Percentiles rank a stretch among this genome's conserved stretches.
Conservation (phyloP, 2,888 invertebrate species). For the Anthoptus insignis region DNA sequence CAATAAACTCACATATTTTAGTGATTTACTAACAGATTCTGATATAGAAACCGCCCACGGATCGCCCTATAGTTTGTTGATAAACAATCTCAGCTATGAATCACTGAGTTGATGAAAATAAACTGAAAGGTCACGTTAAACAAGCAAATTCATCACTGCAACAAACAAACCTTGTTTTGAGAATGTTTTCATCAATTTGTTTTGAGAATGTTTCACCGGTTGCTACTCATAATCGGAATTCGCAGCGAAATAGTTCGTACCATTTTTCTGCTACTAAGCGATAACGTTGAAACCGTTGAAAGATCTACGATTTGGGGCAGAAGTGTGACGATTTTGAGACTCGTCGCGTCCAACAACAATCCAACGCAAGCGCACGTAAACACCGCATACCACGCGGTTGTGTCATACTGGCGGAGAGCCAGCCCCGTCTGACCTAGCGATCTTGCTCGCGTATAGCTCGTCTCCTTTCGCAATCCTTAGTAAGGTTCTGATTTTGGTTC, state of each 20-base stretch:
- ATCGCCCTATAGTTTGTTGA: constrained; percentile 34
- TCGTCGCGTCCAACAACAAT: constrained; percentile 61
- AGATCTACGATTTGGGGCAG: constrained; percentile 20
- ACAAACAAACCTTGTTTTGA: no score
- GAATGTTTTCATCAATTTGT: no score
- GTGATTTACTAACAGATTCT: constrained; percentile 13
- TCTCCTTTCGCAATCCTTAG: constrained; percentile 35
- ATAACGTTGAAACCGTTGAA: constrained; percentile 2
- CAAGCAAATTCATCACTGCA: neutral
- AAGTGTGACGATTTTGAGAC: constrained; percentile 27
- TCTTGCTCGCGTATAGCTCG: constrained; percentile 56
- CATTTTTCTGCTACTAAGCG: no score
- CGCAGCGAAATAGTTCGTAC: no score
- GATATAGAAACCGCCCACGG: constrained; percentile 28
- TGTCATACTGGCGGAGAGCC: constrained; percentile 77
- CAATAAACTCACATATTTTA: constrained; percentile 11
- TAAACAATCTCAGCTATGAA: constrained; percentile 32
- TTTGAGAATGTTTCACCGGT: no score
- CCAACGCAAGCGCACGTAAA: constrained; percentile 68
- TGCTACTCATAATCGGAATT: no score
- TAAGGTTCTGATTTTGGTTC: constrained; percentile 41
- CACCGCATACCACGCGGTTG: constrained; percentile 75
- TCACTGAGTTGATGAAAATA: constrained; percentile 26
- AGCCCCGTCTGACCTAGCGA: constrained; percentile 75
- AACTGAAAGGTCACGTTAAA: constrained; percentile 15